Evolutionary conservation across 2,113 vertebrate genomes (phyloP).

Genomic region (Artemisiospiza belli): DNA sequence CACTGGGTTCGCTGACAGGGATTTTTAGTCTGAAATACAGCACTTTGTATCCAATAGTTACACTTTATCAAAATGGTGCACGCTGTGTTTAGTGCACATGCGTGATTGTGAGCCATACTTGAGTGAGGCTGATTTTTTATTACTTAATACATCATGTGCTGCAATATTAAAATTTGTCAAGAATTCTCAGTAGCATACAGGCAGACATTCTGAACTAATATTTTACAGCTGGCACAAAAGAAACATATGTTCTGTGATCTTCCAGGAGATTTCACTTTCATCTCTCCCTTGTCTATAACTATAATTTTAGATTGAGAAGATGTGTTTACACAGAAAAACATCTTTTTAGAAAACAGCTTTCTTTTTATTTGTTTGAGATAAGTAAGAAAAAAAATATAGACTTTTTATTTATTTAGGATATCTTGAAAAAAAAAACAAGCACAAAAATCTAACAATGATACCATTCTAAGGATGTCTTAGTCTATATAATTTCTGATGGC

Average conservation of each 20-base stretch:
- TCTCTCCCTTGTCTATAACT: neutral
- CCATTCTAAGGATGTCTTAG: neutral
- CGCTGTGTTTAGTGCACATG: neutral
- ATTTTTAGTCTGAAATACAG: neutral
- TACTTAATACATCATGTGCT: neutral
- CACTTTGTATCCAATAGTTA: neutral
- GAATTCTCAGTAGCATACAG: neutral
- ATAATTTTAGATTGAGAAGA: neutral
- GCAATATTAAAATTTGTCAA: neutral
- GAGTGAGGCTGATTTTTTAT: neutral
- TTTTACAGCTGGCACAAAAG: neutral
- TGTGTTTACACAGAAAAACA: neutral
- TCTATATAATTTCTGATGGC: neutral
- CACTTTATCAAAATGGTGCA: neutral
- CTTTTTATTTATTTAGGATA: neutral
- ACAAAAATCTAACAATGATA: neutral
- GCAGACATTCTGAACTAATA: neutral
- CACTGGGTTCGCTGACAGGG: neutral
- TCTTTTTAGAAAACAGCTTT: neutral
- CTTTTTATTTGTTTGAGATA: neutral
- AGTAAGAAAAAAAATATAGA: neutral
- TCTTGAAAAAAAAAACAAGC: neutral
- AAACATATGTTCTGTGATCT: neutral
- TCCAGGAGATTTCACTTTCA: constrained; percentile 19
- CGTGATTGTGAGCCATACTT: neutral